Base-by-base conservation (phyloP, 2,797 vertebrate species). In the Toxotes lorentzi region DNA sequence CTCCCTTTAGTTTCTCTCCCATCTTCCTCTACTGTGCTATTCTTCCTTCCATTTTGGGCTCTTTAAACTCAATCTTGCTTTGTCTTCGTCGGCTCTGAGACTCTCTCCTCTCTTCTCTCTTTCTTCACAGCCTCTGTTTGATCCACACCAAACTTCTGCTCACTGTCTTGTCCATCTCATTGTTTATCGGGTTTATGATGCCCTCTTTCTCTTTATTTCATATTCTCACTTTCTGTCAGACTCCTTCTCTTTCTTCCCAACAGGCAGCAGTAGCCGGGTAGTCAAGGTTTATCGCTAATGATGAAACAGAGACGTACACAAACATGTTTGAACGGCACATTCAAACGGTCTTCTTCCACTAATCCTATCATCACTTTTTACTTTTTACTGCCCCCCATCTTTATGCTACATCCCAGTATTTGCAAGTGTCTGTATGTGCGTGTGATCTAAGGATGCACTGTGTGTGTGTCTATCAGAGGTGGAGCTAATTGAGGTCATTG, bases 401-500 rank as follows among this genome's bases (percentile, higher is more conserved):
- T 54, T 54, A 54, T 54, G 41, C 70, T 32, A n/a, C 34, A 77
- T 64, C 66, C 51, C 56, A 56, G 67, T 32, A 70, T 73, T 81
- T 78, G 74, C 75, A 50, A 16, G 50, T 80, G 63, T 70, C 32
- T 72, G 50, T 59, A n/a, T 82, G 78, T 75, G 64, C 72, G 88
- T 74, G 85, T 87, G 89, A 90, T 87, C 70, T 73, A n/a, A 83
- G 73, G 72, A 79, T 43, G 71, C 73, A 70, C 70, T 41, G 76
- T 86, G 81, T 84, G 81, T 82, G 76, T 89, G 68, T 86, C 85
- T 88, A 84, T 92, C 90, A 91, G 90, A 88, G 70, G 48, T 79
- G 38, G 77, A 92, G 86, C 91, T 94, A 94, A 94, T 94, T 94
- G 92, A 93, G 93, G 92, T 92, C 91, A 87, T 83, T 81, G 79